Conservation (phyloP, 2,888 invertebrate genomes). For the Diaprepes abbreviatus region DNA sequence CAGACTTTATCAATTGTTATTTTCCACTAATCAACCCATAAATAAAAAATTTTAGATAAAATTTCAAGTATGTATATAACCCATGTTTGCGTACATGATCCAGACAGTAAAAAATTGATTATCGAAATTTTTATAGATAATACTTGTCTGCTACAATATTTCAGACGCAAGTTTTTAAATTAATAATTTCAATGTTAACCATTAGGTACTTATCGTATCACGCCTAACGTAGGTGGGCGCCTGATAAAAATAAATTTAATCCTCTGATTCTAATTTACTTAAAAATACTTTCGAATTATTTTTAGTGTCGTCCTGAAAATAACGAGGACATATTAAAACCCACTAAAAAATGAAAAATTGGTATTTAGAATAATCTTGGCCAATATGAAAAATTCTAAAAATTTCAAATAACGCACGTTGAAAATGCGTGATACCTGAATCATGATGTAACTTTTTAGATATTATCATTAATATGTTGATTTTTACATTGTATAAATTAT, state of each 20-base stretch:
- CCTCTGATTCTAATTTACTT: background rate
- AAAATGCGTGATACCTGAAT: background rate
- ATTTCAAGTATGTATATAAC: background rate
- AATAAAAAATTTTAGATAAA: background rate
- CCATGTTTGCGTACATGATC: slow-evolving; percentile 3
- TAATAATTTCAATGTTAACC: background rate
- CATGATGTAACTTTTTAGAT: background rate
- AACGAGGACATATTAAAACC: background rate
- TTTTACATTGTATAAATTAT: background rate
- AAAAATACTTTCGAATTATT: no score
- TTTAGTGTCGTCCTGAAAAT: background rate
- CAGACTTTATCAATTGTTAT: no score
- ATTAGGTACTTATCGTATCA: background rate
- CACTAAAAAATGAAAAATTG: background rate
- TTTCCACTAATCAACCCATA: background rate
- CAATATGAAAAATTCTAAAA: background rate
- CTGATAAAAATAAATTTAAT: background rate
- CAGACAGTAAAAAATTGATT: slow-evolving; percentile 5
- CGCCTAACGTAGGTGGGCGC: background rate
- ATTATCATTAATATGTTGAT: background rate
- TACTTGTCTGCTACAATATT: background rate
- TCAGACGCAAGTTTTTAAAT: no score
- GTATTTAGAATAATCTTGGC: background rate
- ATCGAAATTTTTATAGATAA: background rate
- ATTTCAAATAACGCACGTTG: background rate